These are phyloP conservation scores for Protonemura montana DNA, from an alignment of 2,888 invertebrate genomes.

Conservation along the genomic window DNA sequence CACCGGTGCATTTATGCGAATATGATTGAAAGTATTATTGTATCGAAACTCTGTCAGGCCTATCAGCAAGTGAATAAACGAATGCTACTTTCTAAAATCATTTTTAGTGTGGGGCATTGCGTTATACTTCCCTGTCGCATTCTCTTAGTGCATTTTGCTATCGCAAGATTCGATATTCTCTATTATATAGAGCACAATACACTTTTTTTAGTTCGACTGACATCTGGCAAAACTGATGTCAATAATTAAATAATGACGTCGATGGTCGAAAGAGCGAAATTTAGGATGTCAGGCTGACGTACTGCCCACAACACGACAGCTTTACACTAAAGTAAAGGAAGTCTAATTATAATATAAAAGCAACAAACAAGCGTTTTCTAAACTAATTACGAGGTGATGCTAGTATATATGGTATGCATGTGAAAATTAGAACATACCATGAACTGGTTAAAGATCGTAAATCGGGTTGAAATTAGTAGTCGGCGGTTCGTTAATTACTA, in stretches of 20 bases:
- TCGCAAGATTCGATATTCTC: not conserved
- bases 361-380: not conserved
- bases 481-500: slow-evolving; percentile 27
- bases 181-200: slow-evolving; percentile 7
- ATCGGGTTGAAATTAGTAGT: slow-evolving; percentile 36
- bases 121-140: not conserved
- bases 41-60: not conserved
- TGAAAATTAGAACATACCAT: slow-evolving; percentile 30
- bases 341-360: slow-evolving; percentile 24
- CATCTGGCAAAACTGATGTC: slow-evolving; percentile 30
- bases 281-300: slow-evolving; percentile 7
- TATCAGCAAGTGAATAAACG: not conserved
- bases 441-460: slow-evolving; percentile 37
- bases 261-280: not conserved
- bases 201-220: not conserved
- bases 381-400: slow-evolving; percentile 14
- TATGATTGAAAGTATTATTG: slow-evolving; percentile 2
- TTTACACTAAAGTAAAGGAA: not conserved
- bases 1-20: not conserved
- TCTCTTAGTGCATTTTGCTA: not conserved
- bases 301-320: slow-evolving; percentile 1
- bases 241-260: slow-evolving; percentile 26
- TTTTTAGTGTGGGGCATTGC: slow-evolving; percentile 32
- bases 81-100: slow-evolving; percentile 39
- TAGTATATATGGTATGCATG: slow-evolving; percentile 15